Base-by-base conservation (phyloP, 1,140 invertebrate species). In the Drosophila punjabiensis region DNA sequence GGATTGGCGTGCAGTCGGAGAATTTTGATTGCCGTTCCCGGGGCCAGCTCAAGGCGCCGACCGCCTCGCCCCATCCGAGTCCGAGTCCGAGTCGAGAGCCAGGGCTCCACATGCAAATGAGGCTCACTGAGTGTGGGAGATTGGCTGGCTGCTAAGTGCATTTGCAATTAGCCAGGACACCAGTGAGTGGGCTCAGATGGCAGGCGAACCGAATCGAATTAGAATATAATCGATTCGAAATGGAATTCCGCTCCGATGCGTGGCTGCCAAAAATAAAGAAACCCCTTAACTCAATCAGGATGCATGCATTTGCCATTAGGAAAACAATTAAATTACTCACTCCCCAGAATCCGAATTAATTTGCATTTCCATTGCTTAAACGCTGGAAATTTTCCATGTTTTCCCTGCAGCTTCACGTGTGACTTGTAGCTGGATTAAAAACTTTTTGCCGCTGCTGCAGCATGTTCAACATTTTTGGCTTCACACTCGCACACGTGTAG, bases 1-100 rank as follows among this genome's bases (percentile, higher is more conserved):
- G 64, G 64, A 74, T 74, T 74, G 71, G 68, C 71, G 50, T 55
- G 59, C 50, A 50, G 41, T 28, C 32, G 48, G 39, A 76, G 63
- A 76, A 76, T 64, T 64, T 76, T 76, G 73, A 76, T 76, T 76
- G 73, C 70, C 60, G 76, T 74, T 74, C 32, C 69, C 18, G 30
- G 37, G 14, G 30, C 62, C 50, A 65, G 24, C 62, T 65, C 50
- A 65, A 65, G 62, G 62, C 56, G 62, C 60, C 60, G 16, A 13
- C 48, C 48, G 9, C 13, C 32, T n/a, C 32, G 8, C 33, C 33
- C 5, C 53, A 2, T 47, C 11, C 5, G 43, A 11, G 18, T 5
- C 4, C 18, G 18, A 11, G 5, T 14, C 5, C 45, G 18, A 13
- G 6, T 5, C 9, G 50, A 16, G n/a, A 20, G 18, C 32, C 18